A percentile compares a stretch with the other conserved stretches of the same genome.
Evolutionary conservation across 2,888 invertebrate genomes (phyloP).

Genomic region (Glaucopsyche alexis): DNA sequence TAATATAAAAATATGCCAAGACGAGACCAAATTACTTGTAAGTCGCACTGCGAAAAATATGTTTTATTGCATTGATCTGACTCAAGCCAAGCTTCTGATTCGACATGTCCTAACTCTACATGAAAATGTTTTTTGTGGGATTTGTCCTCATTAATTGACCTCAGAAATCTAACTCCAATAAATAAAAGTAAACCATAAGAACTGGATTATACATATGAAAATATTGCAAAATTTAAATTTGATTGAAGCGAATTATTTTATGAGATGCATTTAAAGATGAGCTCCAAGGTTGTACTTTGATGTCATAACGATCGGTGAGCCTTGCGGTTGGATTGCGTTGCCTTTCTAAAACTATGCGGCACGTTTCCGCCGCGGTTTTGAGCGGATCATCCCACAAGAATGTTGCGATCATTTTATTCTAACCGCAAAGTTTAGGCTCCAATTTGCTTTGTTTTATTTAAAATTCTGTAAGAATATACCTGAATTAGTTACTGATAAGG

Average conservation of each 20-base stretch:
- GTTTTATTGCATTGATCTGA: too few relatives aligned
- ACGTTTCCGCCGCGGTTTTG: slow-evolving; percentile 52
- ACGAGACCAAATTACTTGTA: too few relatives aligned
- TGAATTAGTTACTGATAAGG: too few relatives aligned
- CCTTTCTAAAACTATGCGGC: slow-evolving; percentile 49
- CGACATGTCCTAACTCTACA: too few relatives aligned
- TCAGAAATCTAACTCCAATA: too few relatives aligned
- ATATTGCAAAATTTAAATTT: background rate
- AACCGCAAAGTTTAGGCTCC: slow-evolving; percentile 47
- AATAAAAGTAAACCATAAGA: too few relatives aligned
- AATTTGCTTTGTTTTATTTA: slow-evolving; percentile 38
- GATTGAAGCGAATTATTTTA: slow-evolving; percentile 4
- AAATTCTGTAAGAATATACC: background rate
- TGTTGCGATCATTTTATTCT: slow-evolving; percentile 52
- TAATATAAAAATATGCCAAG: too few relatives aligned
- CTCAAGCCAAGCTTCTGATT: too few relatives aligned
- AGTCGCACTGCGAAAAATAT: too few relatives aligned
- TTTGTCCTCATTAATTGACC: too few relatives aligned
- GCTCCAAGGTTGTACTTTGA: slow-evolving; percentile 59
- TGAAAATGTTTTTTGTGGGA: too few relatives aligned
- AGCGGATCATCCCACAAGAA: slow-evolving; percentile 48
- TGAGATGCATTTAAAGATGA: slow-evolving; percentile 46
- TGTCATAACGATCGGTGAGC: slow-evolving; percentile 58
- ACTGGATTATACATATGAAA: too few relatives aligned
- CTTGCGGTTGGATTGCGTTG: slow-evolving; percentile 55